Base-by-base conservation (phyloP, 2,797 vertebrate genomes). In the Staurois parvus region DNA sequence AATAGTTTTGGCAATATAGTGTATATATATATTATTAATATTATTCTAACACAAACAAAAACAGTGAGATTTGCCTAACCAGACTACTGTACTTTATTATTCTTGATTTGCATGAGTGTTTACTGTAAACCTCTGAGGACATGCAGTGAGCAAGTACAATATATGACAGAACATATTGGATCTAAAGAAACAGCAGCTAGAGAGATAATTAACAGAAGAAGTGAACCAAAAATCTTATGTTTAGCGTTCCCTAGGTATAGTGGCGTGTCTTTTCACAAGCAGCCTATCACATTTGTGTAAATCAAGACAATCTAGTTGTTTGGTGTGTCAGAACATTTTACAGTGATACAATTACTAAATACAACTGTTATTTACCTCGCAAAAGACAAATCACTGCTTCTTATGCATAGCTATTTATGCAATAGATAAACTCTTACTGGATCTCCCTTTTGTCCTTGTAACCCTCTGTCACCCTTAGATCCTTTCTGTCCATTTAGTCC, bases 401-500 rank as follows among this genome's bases (percentile, higher is more conserved):
- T 21, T 21, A 21, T 3, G n/a, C 7, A 66, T 2, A 66, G 26
- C 0, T 66, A n/a, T 11, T 28, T 3, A 28, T 26, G 62, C 9
- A 4, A 59, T 26, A n/a, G n/a, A 11, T 66, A 4, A 13, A 26
- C 10, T 24, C 21, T 92, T 91, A 97, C 97, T 88, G 89, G 88
- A 34, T 92, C 89, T 28, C 97, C 97, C 85, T 93, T 95, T 88
- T 93, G 94, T 1, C 97, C 97, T 73, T 94, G 94, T 0, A 91
- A 88, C 12, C 97, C 97, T 45, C 91, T 64, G 82, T 96, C 95
- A 0, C 96, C 97, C 90, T 96, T 97, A 83, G 93, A 92, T 42
- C 96, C 97, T 83, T 95, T 97, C 79, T 89, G 89, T 34, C 96
- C 97, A 0, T 96, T 92, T 80, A 91, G 88, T 68, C 97, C 96